A percentile compares a stretch with the other conserved stretches of the same genome.
Evolutionary conservation across 2,113 vertebrate genomes (phyloP).

Genomic region (Eulemur macaco): DNA sequence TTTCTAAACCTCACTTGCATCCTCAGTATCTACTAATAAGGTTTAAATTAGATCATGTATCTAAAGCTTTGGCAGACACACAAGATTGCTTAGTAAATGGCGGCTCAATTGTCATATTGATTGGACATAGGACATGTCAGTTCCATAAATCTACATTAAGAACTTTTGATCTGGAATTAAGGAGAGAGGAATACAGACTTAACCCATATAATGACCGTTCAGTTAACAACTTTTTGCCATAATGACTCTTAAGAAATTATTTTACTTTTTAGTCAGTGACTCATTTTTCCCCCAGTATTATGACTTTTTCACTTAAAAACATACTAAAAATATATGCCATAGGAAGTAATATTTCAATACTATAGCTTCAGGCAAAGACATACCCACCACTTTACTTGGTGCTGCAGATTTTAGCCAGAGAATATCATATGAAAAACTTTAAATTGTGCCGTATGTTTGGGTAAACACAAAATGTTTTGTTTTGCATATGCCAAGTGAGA

Average conservation of each 20-base stretch:
- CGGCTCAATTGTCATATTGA: neutral
- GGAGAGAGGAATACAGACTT: neutral
- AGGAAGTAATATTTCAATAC: neutral
- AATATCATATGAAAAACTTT: neutral
- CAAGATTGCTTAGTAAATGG: neutral
- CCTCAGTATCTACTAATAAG: neutral
- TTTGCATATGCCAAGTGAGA: neutral
- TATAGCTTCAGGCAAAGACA: neutral
- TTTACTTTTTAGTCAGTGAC: neutral
- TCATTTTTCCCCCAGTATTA: neutral
- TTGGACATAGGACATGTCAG: neutral
- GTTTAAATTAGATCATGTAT: neutral
- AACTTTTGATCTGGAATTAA: neutral
- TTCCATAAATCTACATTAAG: neutral
- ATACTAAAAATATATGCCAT: neutral
- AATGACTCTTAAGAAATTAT: neutral
- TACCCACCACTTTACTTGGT: neutral
- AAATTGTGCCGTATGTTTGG: neutral
- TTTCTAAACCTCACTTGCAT: neutral
- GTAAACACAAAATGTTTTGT: neutral
- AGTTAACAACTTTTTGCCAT: neutral
- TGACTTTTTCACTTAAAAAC: neutral
- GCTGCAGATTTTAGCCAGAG: neutral
- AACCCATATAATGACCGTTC: neutral
- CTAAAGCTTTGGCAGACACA: neutral